A percentile compares a stretch with the other conserved stretches of the same genome.
phyloP scores from a whole-genome alignment of 2,113 vertebrate genomes.

The Elgaria multicarinata region DNA sequence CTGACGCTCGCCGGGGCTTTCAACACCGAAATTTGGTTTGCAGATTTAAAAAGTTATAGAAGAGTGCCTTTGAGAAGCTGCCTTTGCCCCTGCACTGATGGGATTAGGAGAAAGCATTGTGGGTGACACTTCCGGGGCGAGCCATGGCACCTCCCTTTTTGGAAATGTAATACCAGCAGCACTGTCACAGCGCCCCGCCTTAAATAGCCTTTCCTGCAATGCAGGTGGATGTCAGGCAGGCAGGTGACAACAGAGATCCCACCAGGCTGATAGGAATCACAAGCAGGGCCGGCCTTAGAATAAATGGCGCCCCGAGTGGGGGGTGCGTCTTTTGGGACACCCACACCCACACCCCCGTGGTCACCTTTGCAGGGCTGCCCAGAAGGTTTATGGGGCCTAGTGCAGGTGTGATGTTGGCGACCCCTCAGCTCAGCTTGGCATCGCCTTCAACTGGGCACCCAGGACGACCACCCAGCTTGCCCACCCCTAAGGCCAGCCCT shows the following conservation, averaged over 20 bases:
- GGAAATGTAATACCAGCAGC: not conserved
- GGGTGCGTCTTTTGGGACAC: no score
- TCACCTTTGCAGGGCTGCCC: no score
- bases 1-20: not conserved
- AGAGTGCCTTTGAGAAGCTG: not conserved
- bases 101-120: not conserved
- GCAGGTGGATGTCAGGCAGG: not conserved
- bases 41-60: not conserved
- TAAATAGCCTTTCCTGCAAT: not conserved
- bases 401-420: no score
- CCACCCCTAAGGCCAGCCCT: no score
- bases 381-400: no score
- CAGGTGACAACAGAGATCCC: not conserved
- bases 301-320: no score
- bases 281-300: no score
- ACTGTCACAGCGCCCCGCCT: not conserved
- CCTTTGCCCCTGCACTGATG: not conserved
- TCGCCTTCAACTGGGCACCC: no score
- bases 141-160: not conserved
- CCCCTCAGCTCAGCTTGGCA: no score
- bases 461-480: no score
- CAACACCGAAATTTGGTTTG: not conserved
- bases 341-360: no score
- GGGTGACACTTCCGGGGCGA: not conserved
- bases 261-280: not conserved